These are phyloP conservation scores for Eretmocerus hayati DNA, from an alignment of 2,888 invertebrate genomes.

Conservation along the genomic window DNA sequence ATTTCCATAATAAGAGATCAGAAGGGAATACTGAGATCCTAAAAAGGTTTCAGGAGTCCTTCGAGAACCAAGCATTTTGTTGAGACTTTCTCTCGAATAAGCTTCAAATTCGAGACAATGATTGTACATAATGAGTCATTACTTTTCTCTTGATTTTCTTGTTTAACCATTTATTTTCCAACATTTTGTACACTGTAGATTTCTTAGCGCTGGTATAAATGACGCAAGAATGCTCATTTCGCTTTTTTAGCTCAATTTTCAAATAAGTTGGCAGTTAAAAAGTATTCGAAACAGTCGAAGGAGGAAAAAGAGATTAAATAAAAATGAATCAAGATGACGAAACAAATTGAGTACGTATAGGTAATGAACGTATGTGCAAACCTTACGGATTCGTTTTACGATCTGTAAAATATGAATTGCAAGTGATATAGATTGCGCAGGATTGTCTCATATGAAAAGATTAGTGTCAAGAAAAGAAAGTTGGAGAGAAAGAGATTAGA, in stretches of 20 bases:
- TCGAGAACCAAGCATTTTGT: no score
- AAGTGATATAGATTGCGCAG: background rate
- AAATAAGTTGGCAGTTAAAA: no score
- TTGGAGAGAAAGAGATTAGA: no score
- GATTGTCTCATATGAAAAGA: slow-evolving; percentile 1
- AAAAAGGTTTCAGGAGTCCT: no score
- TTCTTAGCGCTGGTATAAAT: background rate
- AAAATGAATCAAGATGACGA: background rate
- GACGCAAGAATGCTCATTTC: background rate
- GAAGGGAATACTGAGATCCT: no score
- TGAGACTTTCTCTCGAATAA: no score
- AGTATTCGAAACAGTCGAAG: no score
- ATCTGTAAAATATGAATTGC: background rate
- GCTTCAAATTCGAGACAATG: no score
- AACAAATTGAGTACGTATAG: no score
- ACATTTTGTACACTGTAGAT: background rate
- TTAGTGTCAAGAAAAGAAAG: slow-evolving; percentile 5
- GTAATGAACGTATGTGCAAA: no score
- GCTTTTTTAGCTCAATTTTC: background rate
- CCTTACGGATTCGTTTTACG: no score
- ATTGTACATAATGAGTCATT: slow-evolving; percentile 17
- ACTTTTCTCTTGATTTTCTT: slow-evolving; percentile 4
- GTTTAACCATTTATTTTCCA: background rate
- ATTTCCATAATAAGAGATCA: no score
- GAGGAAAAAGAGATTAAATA: background rate